Conservation (phyloP, 2,113 vertebrate species). For the Phalacrocorax aristotelis region DNA sequence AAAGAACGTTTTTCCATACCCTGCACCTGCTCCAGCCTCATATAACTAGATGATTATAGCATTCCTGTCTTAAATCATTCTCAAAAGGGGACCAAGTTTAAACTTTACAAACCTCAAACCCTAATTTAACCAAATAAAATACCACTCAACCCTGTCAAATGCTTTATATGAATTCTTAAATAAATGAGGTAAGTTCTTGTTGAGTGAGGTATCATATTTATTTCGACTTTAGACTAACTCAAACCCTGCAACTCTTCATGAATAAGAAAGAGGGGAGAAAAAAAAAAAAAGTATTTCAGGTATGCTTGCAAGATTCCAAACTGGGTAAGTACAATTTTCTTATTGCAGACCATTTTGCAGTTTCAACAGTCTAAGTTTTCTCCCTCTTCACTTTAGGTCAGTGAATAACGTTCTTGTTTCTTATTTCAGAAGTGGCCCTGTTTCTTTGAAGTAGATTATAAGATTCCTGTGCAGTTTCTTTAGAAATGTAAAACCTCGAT, state of each 20-base stretch:
- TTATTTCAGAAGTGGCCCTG: background rate
- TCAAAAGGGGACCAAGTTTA: conserved; percentile 46
- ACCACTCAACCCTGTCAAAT: background rate
- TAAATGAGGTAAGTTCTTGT: conserved; percentile 17
- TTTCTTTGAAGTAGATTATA: background rate
- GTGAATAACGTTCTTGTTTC: background rate
- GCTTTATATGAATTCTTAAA: conserved; percentile 17
- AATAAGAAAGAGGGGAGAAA: background rate
- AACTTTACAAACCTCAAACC: conserved; percentile 55
- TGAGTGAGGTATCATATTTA: background rate
- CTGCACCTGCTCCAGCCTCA: conserved; percentile 53
- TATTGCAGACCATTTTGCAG: background rate
- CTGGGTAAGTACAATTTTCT: conserved; percentile 3
- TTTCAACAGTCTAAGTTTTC: background rate
- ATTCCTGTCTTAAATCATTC: conserved; percentile 44
- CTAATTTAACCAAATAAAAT: conserved; percentile 57
- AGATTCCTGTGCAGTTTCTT: background rate
- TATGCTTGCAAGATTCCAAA: background rate
- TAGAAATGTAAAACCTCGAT: background rate
- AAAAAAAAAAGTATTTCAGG: background rate
- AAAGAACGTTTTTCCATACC: conserved; percentile 13
- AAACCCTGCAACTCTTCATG: background rate
- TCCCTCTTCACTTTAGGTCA: background rate
- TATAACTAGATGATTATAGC: conserved; percentile 51
- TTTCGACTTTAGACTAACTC: conserved; percentile 27